Percentiles rank a stretch among this genome's conserved stretches.
These are phyloP conservation scores for Schizopygopsis pylzovi DNA, from an alignment of 2,797 vertebrate genomes.

Conservation along the genomic window DNA sequence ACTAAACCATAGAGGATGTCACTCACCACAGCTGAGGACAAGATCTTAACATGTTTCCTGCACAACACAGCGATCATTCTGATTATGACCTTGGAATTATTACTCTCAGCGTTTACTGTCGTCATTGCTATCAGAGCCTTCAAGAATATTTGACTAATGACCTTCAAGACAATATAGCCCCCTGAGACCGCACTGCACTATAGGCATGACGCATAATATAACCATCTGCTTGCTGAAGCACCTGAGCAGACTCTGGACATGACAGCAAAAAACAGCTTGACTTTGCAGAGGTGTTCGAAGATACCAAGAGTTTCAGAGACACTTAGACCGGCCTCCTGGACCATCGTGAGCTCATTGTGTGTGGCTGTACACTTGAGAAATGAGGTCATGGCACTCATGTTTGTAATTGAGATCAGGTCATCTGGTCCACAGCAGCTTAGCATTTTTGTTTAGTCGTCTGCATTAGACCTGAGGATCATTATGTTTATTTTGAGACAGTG, in stretches of 20 bases:
- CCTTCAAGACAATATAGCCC: slow-evolving; percentile 66
- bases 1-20: background rate
- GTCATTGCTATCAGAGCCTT: slow-evolving; percentile 1
- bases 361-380: slow-evolving; percentile 59
- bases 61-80: background rate
- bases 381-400: slow-evolving; percentile 65
- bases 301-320: slow-evolving; percentile 23
- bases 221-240: slow-evolving; percentile 73
- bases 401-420: slow-evolving; percentile 66
- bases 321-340: slow-evolving; percentile 48
- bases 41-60: background rate
- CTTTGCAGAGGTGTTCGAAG: slow-evolving; percentile 29
- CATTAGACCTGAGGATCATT: slow-evolving; percentile 34
- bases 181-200: slow-evolving; percentile 49
- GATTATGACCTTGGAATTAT: slow-evolving; percentile 28
- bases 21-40: background rate
- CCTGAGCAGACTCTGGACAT: slow-evolving; percentile 58
- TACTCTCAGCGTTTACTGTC: background rate
- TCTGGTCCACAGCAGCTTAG: slow-evolving; percentile 26
- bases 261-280: slow-evolving; percentile 44
- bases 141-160: slow-evolving; percentile 72
- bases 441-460: slow-evolving; percentile 37
- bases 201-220: slow-evolving; percentile 68
- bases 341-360: slow-evolving; percentile 52
- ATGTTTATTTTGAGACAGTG: slow-evolving; percentile 5